Conservation (phyloP, 2,888 invertebrate species). For the Ichneumoninae sp. region DNA sequence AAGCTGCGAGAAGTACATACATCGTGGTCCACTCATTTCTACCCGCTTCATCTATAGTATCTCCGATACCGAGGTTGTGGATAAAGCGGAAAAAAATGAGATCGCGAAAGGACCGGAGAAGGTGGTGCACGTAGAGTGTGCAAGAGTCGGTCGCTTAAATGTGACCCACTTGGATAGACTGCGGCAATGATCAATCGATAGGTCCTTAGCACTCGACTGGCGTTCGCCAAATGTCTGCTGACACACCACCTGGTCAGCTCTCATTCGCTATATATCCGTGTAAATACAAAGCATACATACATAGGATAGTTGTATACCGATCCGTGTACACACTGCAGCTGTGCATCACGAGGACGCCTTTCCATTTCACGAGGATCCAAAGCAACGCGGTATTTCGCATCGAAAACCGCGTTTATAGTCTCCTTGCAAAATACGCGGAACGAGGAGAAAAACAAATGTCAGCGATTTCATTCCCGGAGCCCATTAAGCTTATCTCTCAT, state of each 20-base stretch:
- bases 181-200: conserved; percentile 76
- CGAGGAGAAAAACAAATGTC: conserved; percentile 36
- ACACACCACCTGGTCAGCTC: conserved; percentile 51
- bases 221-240: conserved; percentile 56
- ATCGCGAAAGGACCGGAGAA: conserved; percentile 20
- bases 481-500: conserved; percentile 33
- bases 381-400: conserved; percentile 42
- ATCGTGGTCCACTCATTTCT: background rate
- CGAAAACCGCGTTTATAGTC: conserved; percentile 20
- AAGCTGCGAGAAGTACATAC: conserved; percentile 4
- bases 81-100: conserved; percentile 17
- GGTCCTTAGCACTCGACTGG: conserved; percentile 71
- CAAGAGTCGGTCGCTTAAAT: conserved; percentile 63
- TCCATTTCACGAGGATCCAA: conserved; percentile 45
- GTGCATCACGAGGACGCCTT: conserved; percentile 36
- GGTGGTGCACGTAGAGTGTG: conserved; percentile 21
- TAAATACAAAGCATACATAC: conserved; percentile 46
- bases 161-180: conserved; percentile 73
- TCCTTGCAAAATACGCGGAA: conserved; percentile 32
- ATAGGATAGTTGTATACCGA: conserved; percentile 9
- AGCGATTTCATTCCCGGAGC: conserved; percentile 29
- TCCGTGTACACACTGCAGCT: conserved; percentile 9
- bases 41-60: conserved; percentile 22
- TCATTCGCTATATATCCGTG: conserved; percentile 32
- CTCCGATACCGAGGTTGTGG: background rate